A percentile compares a stretch with the other conserved stretches of the same genome.
Conservation (phyloP, 2,113 vertebrate genomes). For the Tragelaphus scriptus region DNA sequence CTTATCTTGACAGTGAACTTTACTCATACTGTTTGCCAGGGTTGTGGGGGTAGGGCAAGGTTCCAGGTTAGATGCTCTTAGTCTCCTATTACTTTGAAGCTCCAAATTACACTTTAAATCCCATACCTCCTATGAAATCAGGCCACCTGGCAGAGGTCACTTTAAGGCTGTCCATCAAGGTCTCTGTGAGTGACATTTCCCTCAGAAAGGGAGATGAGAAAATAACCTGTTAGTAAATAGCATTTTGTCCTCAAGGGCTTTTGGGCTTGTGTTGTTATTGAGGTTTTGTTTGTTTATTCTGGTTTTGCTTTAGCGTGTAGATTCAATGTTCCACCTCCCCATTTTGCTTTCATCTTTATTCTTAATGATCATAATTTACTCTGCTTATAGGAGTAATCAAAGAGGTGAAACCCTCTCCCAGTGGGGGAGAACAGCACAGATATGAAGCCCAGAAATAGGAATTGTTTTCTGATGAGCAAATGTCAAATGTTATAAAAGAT, state of each 20-base stretch:
- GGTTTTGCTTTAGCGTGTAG: neutral
- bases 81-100: neutral
- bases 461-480: constrained; percentile 46
- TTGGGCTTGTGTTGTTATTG: neutral
- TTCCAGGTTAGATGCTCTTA: neutral
- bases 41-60: neutral
- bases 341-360: constrained; percentile 1
- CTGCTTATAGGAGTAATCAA: neutral
- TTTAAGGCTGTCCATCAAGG: neutral
- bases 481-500: constrained; percentile 45
- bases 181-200: neutral
- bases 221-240: neutral
- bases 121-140: neutral
- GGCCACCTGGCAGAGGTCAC: neutral
- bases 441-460: neutral
- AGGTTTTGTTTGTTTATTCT: neutral
- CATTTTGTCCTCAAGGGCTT: neutral
- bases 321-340: neutral
- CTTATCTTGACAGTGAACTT: neutral
- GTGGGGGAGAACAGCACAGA: neutral
- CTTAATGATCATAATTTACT: constrained; percentile 11
- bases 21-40: neutral
- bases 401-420: neutral
- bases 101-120: neutral
- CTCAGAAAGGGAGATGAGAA: neutral